phyloP scores from a whole-genome alignment of 2,113 vertebrate species.

The Oncorhynchus clarkii region DNA sequence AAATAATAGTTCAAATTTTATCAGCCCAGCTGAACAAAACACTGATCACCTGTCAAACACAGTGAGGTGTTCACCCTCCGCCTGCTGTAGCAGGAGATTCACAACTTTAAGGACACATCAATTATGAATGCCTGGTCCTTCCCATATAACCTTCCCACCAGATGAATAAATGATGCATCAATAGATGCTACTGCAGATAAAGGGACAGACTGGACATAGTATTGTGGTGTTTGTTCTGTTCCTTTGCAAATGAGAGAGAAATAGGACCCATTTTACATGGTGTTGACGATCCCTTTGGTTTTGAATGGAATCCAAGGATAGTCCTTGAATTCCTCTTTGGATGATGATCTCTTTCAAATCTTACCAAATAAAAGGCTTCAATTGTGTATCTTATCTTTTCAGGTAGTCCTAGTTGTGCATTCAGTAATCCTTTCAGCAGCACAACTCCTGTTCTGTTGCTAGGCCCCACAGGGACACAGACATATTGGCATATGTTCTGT shows the following conservation, averaged over 20 bases:
- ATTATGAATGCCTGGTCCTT: slow-evolving; percentile 20
- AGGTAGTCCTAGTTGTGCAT: slow-evolving; percentile 4
- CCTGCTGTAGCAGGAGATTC: slow-evolving; percentile 15
- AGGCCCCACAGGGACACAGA: slow-evolving; percentile 32
- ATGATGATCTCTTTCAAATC: background rate
- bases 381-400: background rate
- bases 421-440: slow-evolving; percentile 9
- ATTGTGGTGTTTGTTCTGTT: background rate
- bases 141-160: slow-evolving; percentile 5
- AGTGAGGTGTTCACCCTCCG: background rate
- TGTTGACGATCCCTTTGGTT: background rate
- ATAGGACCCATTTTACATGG: background rate
- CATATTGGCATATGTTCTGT: slow-evolving; percentile 43
- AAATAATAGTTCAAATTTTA: background rate
- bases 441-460: slow-evolving; percentile 8
- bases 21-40: slow-evolving; percentile 10
- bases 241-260: background rate
- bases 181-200: background rate
- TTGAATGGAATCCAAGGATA: background rate
- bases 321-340: background rate
- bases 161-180: slow-evolving; percentile 6
- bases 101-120: background rate
- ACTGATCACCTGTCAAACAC: slow-evolving; percentile 28
- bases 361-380: background rate
- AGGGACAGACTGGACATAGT: background rate